phyloP scores from a whole-genome alignment of 2,113 vertebrate genomes.

The Thomomys bottae region DNA sequence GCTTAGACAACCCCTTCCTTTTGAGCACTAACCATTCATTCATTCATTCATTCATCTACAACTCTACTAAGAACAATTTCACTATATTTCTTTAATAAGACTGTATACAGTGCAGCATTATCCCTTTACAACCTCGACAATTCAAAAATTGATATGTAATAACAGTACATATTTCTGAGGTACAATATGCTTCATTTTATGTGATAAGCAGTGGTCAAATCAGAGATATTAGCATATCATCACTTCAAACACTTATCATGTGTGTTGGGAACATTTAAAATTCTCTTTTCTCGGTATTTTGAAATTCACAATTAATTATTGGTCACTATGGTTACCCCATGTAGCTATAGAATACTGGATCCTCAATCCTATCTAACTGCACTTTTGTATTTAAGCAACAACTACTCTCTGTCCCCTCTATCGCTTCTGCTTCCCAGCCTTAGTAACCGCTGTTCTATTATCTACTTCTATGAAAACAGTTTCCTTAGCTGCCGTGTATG shows the following conservation, averaged over 20 bases:
- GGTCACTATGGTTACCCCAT: neutral
- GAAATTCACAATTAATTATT: neutral
- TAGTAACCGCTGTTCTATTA: neutral
- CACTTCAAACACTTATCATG: neutral
- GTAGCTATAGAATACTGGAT: neutral
- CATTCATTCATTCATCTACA: neutral
- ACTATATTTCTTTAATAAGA: neutral
- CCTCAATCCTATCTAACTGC: no score
- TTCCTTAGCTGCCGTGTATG: neutral
- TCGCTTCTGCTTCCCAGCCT: neutral
- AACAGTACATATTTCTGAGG: neutral
- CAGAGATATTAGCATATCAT: neutral
- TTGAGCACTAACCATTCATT: neutral
- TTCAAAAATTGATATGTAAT: neutral
- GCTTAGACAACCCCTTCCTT: neutral
- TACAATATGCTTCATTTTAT: neutral
- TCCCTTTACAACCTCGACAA: neutral
- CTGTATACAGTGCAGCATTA: neutral
- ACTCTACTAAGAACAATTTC: constrained; percentile 12
- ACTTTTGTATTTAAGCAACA: neutral
- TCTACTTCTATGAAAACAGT: neutral
- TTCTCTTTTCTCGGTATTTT: neutral
- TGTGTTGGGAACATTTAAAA: neutral
- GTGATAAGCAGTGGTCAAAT: neutral
- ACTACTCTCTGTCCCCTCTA: neutral